A percentile compares a stretch with the other conserved stretches of the same genome.
These are phyloP conservation scores for Nicator chloris DNA, from an alignment of 2,113 vertebrate genomes.

Conservation along the genomic window DNA sequence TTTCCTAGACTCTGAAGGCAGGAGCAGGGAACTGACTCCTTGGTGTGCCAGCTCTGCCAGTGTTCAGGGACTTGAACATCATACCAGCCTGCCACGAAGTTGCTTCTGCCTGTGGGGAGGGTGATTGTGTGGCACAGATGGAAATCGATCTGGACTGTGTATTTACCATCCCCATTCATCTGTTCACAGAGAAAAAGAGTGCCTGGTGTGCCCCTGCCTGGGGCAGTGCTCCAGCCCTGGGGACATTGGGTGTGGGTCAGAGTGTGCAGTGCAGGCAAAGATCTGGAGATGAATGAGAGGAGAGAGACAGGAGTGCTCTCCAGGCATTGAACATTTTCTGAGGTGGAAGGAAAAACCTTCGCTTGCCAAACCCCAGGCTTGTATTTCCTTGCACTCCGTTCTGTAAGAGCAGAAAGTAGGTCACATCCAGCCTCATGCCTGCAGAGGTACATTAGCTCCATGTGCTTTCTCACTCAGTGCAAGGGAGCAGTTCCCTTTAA, in stretches of 20 bases:
- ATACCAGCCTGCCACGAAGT: background rate
- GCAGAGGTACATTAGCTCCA: background rate
- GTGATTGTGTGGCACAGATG: rapidly evolving
- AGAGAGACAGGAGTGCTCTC: background rate
- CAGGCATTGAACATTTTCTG: background rate
- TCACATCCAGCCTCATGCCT: background rate
- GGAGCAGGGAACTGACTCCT: background rate
- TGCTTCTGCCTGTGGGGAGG: background rate
- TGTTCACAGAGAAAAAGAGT: background rate
- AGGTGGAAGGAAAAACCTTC: background rate
- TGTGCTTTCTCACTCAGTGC: background rate
- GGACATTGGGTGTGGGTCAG: rapidly evolving
- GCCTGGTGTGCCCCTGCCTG: background rate
- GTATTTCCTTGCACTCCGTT: background rate
- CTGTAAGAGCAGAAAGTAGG: slow-evolving; percentile 23
- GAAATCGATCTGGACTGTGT: background rate
- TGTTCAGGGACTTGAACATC: background rate
- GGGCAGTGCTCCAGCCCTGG: background rate
- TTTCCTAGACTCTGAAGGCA: background rate
- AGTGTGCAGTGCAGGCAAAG: background rate
- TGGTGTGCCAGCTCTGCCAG: background rate
- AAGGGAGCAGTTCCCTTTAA: slow-evolving; percentile 22
- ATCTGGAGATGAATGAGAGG: background rate
- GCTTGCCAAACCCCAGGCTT: background rate
- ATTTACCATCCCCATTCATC: background rate